Percentiles rank a stretch among this genome's conserved stretches.
Evolutionary conservation across 2,797 vertebrate genomes (phyloP).

Genomic region (Propithecus perrieri): DNA sequence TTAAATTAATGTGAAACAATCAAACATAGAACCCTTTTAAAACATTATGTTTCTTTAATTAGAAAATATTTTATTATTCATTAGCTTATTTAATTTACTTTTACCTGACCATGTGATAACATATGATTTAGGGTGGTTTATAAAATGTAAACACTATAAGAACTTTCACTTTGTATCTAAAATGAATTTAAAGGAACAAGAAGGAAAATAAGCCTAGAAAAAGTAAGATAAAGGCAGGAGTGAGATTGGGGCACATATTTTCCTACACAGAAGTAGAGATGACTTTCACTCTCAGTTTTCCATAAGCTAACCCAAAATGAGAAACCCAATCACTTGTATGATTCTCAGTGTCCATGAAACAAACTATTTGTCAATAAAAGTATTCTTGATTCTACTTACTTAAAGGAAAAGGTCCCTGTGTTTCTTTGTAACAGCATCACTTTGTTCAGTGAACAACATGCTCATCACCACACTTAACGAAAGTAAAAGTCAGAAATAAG

Average conservation of each 20-base stretch:
- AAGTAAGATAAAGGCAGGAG: background rate
- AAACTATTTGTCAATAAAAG: background rate
- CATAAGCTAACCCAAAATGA: background rate
- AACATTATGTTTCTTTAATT: background rate
- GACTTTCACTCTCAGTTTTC: background rate
- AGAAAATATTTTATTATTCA: background rate
- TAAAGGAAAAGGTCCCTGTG: background rate
- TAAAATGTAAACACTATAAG: background rate
- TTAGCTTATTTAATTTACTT: slow-evolving; percentile 31
- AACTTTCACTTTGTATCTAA: background rate
- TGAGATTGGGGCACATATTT: background rate
- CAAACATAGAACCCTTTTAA: background rate
- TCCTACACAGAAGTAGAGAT: background rate
- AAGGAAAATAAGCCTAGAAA: background rate
- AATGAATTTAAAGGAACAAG: background rate
- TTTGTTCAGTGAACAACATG: background rate
- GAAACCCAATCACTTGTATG: background rate
- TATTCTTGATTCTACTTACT: background rate
- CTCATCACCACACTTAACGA: background rate
- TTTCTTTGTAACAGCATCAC: background rate
- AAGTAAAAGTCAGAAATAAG: background rate
- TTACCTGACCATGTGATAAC: background rate
- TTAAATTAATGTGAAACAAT: background rate
- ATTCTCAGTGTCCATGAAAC: background rate
- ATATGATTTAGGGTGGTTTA: background rate